Evolutionary conservation across 2,797 vertebrate species (phyloP).

Genomic region (Chaetophractus vellerosus): DNA sequence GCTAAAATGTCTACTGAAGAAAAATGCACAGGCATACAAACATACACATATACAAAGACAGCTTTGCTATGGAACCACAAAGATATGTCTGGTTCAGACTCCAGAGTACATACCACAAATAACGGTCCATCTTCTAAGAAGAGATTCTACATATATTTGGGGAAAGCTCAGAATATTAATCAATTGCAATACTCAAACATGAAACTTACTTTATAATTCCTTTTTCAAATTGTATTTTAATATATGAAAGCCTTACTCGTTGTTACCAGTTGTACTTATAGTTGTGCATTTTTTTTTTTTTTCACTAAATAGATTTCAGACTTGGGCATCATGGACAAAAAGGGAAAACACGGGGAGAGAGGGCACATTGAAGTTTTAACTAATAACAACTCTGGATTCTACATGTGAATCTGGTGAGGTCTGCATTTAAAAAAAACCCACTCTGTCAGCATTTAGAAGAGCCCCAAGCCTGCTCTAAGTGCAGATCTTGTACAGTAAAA

Average conservation of each 20-base stretch:
- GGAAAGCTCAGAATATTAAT: conserved; percentile 71
- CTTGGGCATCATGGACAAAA: neutral
- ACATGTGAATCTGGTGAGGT: neutral
- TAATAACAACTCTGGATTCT: neutral
- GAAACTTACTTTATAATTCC: conserved; percentile 10
- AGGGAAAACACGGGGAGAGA: neutral
- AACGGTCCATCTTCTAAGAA: conserved; percentile 86
- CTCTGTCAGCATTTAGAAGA: neutral
- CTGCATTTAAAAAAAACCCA: conserved; percentile 27
- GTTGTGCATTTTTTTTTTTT: neutral
- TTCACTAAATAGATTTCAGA: conserved; percentile 40
- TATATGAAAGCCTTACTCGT: conserved; percentile 32
- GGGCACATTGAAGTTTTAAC: neutral
- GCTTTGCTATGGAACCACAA: conserved; percentile 90
- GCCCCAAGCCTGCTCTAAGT: neutral
- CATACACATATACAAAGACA: conserved; percentile 69
- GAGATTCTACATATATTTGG: conserved; percentile 49
- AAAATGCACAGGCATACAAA: conserved; percentile 61
- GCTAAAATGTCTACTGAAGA: conserved; percentile 88
- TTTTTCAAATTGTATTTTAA: conserved; percentile 38
- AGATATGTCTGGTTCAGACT: conserved; percentile 88
- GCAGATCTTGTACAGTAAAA: neutral
- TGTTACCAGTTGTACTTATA: conserved; percentile 24
- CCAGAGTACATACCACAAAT: conserved; percentile 88
- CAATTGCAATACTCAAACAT: conserved; percentile 11